phyloP scores from a whole-genome alignment of 2,888 invertebrate genomes.

The Chloromyia formosa region DNA sequence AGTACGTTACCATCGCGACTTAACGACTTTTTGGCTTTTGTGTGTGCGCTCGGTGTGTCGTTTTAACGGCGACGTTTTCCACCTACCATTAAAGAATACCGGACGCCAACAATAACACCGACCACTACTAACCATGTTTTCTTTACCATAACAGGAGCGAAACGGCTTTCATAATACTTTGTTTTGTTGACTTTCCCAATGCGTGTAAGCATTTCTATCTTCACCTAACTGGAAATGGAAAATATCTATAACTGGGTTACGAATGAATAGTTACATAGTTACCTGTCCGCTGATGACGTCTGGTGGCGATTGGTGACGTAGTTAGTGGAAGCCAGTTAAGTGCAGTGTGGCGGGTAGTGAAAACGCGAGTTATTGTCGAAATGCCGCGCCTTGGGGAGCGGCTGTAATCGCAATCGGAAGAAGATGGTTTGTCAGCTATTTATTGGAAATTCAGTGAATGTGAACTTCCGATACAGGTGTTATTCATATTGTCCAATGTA shows the following conservation, averaged over 20 bases:
- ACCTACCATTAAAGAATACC: neutral
- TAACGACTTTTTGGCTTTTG: neutral
- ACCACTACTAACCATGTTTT: too few relatives aligned
- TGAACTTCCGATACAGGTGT: slow-evolving; percentile 14
- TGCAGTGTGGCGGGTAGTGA: neutral
- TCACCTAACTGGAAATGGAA: slow-evolving; percentile 24
- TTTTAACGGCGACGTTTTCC: slow-evolving; percentile 1
- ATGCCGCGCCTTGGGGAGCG: slow-evolving; percentile 14
- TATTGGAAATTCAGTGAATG: neutral
- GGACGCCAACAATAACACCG: neutral
- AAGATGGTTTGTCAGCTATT: slow-evolving; percentile 5
- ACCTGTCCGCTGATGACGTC: neutral
- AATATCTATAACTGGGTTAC: slow-evolving; percentile 23
- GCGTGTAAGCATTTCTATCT: neutral
- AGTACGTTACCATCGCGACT: neutral
- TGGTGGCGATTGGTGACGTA: neutral
- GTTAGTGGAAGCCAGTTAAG: slow-evolving; percentile 30
- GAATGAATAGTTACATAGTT: slow-evolving; percentile 18
- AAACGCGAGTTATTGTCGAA: neutral
- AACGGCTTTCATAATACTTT: neutral
- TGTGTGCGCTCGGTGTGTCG: neutral
- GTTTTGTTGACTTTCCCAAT: slow-evolving; percentile 16
- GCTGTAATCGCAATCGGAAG: neutral
- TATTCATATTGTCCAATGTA: neutral
- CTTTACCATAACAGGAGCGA: neutral